Percentiles rank a stretch among this genome's conserved stretches.
These are phyloP conservation scores for Drosophila kanapiae DNA, from an alignment of 1,140 invertebrate species.

Conservation along the genomic window DNA sequence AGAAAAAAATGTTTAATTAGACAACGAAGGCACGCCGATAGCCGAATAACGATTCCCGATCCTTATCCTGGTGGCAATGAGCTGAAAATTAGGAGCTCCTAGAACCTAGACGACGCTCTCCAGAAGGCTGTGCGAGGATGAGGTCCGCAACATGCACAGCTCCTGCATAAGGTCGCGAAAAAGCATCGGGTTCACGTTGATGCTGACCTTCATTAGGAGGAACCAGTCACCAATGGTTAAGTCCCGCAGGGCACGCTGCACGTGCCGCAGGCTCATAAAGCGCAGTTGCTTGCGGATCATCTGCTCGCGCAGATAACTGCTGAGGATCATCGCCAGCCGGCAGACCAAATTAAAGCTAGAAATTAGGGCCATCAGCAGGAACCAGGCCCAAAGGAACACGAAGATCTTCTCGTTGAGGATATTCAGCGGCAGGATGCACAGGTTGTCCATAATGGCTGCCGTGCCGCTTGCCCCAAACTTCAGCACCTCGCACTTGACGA, in stretches of 20 bases:
- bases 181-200: constrained; percentile 89
- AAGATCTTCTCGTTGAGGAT: constrained; percentile 94
- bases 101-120: constrained; percentile 52
- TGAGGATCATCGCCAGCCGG: constrained; percentile 71
- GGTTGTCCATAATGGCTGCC: constrained; percentile 88
- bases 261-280: constrained; percentile 67
- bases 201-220: constrained; percentile 88
- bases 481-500: constrained; percentile 91
- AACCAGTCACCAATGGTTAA: constrained; percentile 89
- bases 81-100: too few relatives aligned
- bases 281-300: constrained; percentile 87
- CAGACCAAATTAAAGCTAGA: constrained; percentile 89
- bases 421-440: constrained; percentile 92
- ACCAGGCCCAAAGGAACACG: constrained; percentile 93
- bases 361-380: constrained; percentile 89
- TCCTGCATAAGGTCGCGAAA: constrained; percentile 87
- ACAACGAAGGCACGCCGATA: constrained; percentile 4
- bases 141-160: constrained; percentile 80
- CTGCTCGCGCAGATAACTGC: constrained; percentile 65
- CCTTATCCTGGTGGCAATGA: neutral
- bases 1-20: constrained; percentile 3
- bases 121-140: constrained; percentile 56
- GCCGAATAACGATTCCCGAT: neutral
- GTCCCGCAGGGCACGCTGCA: constrained; percentile 53
- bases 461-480: constrained; percentile 89